Base-by-base conservation (phyloP, 2,113 vertebrate species). In the Myiozetetes cayanensis region DNA sequence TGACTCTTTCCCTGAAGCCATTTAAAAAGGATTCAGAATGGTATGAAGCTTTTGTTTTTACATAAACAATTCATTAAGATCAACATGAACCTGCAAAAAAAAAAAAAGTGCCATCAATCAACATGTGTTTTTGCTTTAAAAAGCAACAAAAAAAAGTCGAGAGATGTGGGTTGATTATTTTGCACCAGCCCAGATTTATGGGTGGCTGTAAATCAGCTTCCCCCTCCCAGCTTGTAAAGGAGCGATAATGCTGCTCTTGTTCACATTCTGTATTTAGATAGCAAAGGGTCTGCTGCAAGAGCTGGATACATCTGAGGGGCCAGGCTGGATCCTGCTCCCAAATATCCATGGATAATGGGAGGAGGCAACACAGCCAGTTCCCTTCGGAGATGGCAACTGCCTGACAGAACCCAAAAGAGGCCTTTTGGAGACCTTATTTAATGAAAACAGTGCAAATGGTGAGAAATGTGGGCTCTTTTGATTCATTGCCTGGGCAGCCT, bases 11-110 rank as follows among this genome's bases (percentile, higher is more conserved):
- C 96, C 92, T 3, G 87, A 35, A 96, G 87, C 81, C 81, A 85
- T 85, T 52, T 50, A 28, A 44, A 68, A 70, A 85, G 61, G 93
- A 78, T 75, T 82, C 84, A 61, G 87, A 75, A 46, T 75, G 93
- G 74, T 85, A 93, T 89, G 92, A 91, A 96, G 87, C 90, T 95
- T 95, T 96, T 96, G 95, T 96, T 96, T 95, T 94, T 95, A 55
- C 71, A 87, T 96, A 94, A 96, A 96, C 95, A 96, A 85, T 93
- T 96, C 87, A 89, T 96, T 96, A 96, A 93, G 92, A 89, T 89
- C 87, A 72, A 89, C 85, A 30, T 35, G 73, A 95, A 96, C 95
- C 96, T 96, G 92, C 65, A 90, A 39, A 92, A 72, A 70, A 52
- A 14, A 11, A 43, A 41, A 50, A 77, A 6, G 25, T 22, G 31